Evolutionary conservation across 1,140 invertebrate genomes (phyloP).

Genomic region (Bombus difficillimus): DNA sequence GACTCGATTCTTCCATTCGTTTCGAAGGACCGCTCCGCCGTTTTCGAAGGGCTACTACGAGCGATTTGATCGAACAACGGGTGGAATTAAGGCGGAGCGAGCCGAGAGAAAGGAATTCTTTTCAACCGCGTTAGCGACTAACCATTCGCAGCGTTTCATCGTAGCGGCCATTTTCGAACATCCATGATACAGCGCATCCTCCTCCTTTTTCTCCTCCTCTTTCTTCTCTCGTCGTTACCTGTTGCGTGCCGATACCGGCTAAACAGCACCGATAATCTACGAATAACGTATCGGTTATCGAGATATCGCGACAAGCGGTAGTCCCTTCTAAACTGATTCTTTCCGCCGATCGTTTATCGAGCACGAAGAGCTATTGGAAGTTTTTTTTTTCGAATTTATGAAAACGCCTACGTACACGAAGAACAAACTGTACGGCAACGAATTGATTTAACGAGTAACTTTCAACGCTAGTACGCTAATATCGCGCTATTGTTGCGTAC

Average conservation of each 20-base stretch:
- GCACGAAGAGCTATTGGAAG: not conserved
- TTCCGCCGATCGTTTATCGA: not conserved
- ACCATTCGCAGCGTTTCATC: constrained; percentile 63
- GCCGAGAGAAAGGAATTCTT: constrained; percentile 59
- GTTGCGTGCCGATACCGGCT: not conserved
- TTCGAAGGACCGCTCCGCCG: not conserved
- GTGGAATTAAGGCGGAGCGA: constrained; percentile 72
- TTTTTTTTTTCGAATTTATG: not conserved
- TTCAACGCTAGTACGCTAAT: not conserved
- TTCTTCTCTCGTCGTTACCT: not conserved
- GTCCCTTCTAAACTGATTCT: not conserved
- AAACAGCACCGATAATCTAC: not conserved
- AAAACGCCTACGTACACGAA: too few relatives aligned
- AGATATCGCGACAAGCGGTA: not conserved
- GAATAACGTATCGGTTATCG: not conserved
- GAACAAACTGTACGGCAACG: not conserved
- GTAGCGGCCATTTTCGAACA: constrained; percentile 75
- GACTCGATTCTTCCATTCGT: not conserved
- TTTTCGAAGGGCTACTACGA: not conserved
- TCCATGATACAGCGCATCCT: constrained; percentile 68
- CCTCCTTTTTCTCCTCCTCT: constrained; percentile 49
- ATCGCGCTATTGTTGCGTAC: constrained; percentile 50
- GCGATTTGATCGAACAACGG: constrained; percentile 46
- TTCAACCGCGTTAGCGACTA: constrained; percentile 57
- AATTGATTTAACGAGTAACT: not conserved